These are phyloP conservation scores for Allobates femoralis DNA, from an alignment of 2,797 vertebrate species.

Conservation along the genomic window DNA sequence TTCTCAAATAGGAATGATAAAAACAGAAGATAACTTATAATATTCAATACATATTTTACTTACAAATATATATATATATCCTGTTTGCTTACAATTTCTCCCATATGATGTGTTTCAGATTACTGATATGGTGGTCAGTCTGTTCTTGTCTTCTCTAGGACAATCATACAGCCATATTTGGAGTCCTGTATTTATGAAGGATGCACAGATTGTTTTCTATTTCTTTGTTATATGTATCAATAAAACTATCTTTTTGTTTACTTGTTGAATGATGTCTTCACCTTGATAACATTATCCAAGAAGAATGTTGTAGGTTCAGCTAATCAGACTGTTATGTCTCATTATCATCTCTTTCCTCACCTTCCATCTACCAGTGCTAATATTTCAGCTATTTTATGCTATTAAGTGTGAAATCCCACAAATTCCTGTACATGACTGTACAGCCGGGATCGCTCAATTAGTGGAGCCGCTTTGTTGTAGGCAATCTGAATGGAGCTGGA, in stretches of 20 bases:
- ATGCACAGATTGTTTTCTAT: not conserved
- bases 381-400: not conserved
- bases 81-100: not conserved
- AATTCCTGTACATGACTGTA: slow-evolving; percentile 6
- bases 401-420: not conserved
- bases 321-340: not conserved
- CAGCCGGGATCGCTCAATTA: not conserved
- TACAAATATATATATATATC: not conserved
- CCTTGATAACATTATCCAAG: not conserved
- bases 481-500: slow-evolving; percentile 8
- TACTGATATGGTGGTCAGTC: not conserved
- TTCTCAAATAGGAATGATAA: not conserved
- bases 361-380: not conserved
- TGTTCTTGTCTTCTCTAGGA: not conserved
- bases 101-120: not conserved
- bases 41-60: not conserved
- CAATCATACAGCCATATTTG: not conserved
- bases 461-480: not conserved
- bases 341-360: not conserved
- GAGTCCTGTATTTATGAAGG: not conserved
- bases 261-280: not conserved
- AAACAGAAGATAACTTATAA: not conserved
- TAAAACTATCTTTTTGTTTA: not conserved
- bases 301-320: not conserved
- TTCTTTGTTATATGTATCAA: not conserved